Evolutionary conservation across 2,888 invertebrate genomes (phyloP), one percentile per base, ranked within the genome.

Genomic region (Lasius platythorax): DNA sequence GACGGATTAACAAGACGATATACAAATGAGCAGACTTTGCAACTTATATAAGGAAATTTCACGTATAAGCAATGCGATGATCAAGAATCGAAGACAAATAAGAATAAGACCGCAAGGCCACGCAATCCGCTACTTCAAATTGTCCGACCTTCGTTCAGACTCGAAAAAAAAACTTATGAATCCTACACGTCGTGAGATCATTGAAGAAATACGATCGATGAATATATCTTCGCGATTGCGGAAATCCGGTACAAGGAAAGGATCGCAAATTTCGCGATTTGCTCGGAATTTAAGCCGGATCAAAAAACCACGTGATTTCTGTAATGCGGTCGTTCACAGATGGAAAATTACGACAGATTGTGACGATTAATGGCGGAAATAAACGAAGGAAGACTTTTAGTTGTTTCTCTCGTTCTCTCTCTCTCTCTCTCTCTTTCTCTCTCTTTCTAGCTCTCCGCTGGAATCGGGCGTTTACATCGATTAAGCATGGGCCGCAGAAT

Each of bases 401-500:
- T 12, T 58, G 9, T 82, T 15, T 30, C 11, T n/a, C 28, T 37
- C 28, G 23, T 8, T 63, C 4, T 43, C 3, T 43, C 64, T 28
- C 28, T 33, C 75, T 33, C 28, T 46, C 15, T 50, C 15, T 23
- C 9, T 53, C 18, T 43, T 8, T 28, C 8, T 37, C 11, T 40
- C 37, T 72, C 43, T 46, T 12, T 28, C 15, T 63, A 40, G 18
- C 12, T 53, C 43, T 66, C 9, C 11, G 3, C 30, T 76, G 58
- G 85, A 88, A 91, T 88, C 85, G 87, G 83, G 67, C 88, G 88
- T 91, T 91, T 89, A 87, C 87, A 81, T 87, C 91, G 91, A 92
- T 92, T 92, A 92, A 91, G 89, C 85, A 85, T 81, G 63, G 83
- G 86, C 92, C 92, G 79, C 89, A 87, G 88, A 90, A 76, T 92